Evolutionary conservation across 2,113 vertebrate species (phyloP).

Genomic region (Symphodus melops): DNA sequence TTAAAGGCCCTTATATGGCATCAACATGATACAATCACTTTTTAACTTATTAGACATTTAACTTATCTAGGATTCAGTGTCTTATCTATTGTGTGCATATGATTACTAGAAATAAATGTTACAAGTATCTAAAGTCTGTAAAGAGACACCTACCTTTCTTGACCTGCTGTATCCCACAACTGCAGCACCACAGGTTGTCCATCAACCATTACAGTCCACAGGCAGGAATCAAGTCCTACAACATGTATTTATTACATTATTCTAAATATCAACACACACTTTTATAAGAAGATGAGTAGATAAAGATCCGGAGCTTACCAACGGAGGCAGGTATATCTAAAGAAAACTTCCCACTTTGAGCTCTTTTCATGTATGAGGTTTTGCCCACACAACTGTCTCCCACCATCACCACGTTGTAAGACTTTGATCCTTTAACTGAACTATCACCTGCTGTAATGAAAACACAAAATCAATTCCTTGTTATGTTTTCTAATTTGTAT

Average conservation of each 20-base stretch:
- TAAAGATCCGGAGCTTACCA: slow-evolving; percentile 82
- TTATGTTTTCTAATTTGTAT: background rate
- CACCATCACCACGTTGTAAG: slow-evolving; percentile 89
- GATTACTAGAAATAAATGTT: background rate
- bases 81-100: background rate
- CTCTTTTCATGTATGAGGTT: slow-evolving; percentile 89
- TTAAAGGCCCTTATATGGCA: too few relatives aligned
- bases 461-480: slow-evolving; percentile 8
- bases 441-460: too few relatives aligned
- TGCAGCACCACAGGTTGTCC: slow-evolving; percentile 84
- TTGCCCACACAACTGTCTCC: slow-evolving; percentile 93
- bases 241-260: slow-evolving; percentile 25
- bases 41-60: too few relatives aligned
- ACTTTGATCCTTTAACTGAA: slow-evolving; percentile 61
- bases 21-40: too few relatives aligned
- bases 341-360: slow-evolving; percentile 82
- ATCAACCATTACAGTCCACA: slow-evolving; percentile 87
- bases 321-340: slow-evolving; percentile 81
- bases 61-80: background rate
- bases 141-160: slow-evolving; percentile 87
- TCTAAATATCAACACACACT: slow-evolving; percentile 4
- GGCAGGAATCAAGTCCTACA: slow-evolving; percentile 89
- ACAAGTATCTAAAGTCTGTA: background rate
- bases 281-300: background rate
- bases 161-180: slow-evolving; percentile 96